Percentiles rank a stretch among this genome's conserved stretches.
Conservation (phyloP, 2,113 vertebrate species). For the Melanostigma gelatinosum region DNA sequence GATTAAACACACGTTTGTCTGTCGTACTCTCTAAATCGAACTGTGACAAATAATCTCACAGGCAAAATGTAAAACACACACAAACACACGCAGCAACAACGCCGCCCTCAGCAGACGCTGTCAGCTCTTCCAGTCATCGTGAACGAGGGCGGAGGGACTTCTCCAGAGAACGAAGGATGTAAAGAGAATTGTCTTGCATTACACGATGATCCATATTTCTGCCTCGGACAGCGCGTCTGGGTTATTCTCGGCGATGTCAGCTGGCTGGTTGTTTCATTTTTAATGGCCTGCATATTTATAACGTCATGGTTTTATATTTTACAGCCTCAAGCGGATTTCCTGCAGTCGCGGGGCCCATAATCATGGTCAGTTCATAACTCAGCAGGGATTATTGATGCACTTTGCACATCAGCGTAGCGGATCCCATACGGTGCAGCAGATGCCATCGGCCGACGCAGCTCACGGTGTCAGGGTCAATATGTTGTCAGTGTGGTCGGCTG, state of each 20-base stretch:
- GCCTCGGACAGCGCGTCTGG: slow-evolving; percentile 52
- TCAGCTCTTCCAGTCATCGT: slow-evolving; percentile 60
- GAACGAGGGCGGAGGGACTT: slow-evolving; percentile 67
- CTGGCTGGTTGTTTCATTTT: slow-evolving; percentile 61
- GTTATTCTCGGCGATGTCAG: slow-evolving; percentile 78
- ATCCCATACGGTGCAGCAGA: slow-evolving; percentile 53
- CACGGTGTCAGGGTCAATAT: slow-evolving; percentile 37
- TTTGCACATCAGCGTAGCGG: slow-evolving; percentile 60
- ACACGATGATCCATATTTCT: slow-evolving; percentile 68
- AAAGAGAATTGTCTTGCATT: slow-evolving; percentile 72
- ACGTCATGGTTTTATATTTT: slow-evolving; percentile 79
- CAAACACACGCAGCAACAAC: slow-evolving; percentile 44
- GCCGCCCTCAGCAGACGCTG: slow-evolving; percentile 43
- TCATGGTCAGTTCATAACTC: slow-evolving; percentile 78
- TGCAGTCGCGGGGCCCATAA: slow-evolving; percentile 66
- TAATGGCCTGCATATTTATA: slow-evolving; percentile 76
- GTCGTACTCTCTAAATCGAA: not conserved
- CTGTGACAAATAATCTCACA: slow-evolving; percentile 33
- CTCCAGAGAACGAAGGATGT: slow-evolving; percentile 70
- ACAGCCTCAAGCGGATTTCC: slow-evolving; percentile 75
- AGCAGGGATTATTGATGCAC: slow-evolving; percentile 66
- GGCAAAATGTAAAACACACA: slow-evolving; percentile 27
- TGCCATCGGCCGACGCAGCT: slow-evolving; percentile 54
- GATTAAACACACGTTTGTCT: not conserved
- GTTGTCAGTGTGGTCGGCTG: slow-evolving; percentile 17